A percentile compares a stretch with the other conserved stretches of the same genome.
Evolutionary conservation across 2,888 invertebrate genomes (phyloP).

Genomic region (Lasioglossum oenotherae): DNA sequence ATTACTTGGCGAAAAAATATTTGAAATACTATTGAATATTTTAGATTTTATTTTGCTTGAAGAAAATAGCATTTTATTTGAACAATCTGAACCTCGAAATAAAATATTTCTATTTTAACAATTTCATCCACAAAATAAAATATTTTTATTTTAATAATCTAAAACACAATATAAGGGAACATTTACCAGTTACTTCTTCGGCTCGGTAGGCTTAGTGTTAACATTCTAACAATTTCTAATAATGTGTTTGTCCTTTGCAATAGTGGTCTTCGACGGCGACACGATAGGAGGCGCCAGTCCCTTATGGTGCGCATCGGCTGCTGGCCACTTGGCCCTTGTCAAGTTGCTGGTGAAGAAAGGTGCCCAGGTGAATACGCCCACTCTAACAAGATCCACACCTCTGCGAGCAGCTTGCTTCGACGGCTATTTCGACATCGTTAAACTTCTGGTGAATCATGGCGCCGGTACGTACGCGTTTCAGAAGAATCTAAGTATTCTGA

Average conservation of each 20-base stretch:
- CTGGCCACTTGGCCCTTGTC: slow-evolving; percentile 95
- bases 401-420: slow-evolving; percentile 98
- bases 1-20: too few relatives aligned
- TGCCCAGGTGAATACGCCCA: slow-evolving; percentile 97
- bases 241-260: neutral
- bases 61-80: too few relatives aligned
- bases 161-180: too few relatives aligned
- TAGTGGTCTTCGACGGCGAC: slow-evolving; percentile 98
- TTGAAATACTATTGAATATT: too few relatives aligned
- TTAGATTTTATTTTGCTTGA: too few relatives aligned
- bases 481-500: neutral
- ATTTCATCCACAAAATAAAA: too few relatives aligned
- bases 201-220: too few relatives aligned
- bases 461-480: slow-evolving; percentile 87
- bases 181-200: too few relatives aligned
- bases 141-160: too few relatives aligned
- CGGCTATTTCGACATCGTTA: slow-evolving; percentile 97
- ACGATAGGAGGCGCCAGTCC: slow-evolving; percentile 98
- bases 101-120: too few relatives aligned
- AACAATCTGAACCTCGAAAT: too few relatives aligned
- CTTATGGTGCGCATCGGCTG: slow-evolving; percentile 98
- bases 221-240: neutral
- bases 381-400: slow-evolving; percentile 97
- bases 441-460: slow-evolving; percentile 95
- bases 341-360: slow-evolving; percentile 93